Evolutionary conservation across 2,888 invertebrate genomes (phyloP).

Genomic region (Papilio protenor): DNA sequence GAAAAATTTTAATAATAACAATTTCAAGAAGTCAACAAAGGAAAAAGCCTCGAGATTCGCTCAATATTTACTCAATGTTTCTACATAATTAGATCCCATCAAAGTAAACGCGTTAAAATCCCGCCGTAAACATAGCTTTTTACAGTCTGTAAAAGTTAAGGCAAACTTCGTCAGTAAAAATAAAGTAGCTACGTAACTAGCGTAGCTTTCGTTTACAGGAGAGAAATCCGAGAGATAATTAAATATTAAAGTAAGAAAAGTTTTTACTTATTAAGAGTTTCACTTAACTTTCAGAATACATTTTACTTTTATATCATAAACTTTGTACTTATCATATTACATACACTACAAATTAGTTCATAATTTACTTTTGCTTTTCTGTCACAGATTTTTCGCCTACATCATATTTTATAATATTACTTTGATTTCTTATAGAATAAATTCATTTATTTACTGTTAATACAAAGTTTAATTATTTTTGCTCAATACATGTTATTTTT

Average conservation of each 20-base stretch:
- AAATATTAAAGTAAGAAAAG: slow-evolving; percentile 17
- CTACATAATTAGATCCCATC: background rate
- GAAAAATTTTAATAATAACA: too few relatives aligned
- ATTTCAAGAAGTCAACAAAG: background rate
- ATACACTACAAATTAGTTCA: background rate
- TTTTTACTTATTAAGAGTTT: slow-evolving; percentile 14
- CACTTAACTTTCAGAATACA: background rate
- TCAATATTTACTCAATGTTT: background rate
- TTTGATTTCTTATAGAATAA: background rate
- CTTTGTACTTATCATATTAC: background rate
- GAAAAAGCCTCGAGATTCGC: background rate
- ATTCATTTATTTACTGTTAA: background rate
- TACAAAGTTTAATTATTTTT: background rate
- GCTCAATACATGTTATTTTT: background rate
- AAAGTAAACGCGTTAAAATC: slow-evolving; percentile 11
- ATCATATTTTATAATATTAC: background rate
- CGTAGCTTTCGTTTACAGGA: slow-evolving; percentile 18
- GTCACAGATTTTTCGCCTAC: background rate
- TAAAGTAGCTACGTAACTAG: slow-evolving; percentile 9
- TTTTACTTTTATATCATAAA: slow-evolving; percentile 10
- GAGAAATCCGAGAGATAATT: slow-evolving; percentile 20
- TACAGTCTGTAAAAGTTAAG: slow-evolving; percentile 23
- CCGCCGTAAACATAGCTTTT: slow-evolving; percentile 15
- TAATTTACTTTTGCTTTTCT: background rate
- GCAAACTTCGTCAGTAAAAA: slow-evolving; percentile 20